Evolutionary conservation across 2,888 invertebrate species (phyloP), one percentile per base, ranked within the genome.

Genomic region (Anoplius nigerrimus): DNA sequence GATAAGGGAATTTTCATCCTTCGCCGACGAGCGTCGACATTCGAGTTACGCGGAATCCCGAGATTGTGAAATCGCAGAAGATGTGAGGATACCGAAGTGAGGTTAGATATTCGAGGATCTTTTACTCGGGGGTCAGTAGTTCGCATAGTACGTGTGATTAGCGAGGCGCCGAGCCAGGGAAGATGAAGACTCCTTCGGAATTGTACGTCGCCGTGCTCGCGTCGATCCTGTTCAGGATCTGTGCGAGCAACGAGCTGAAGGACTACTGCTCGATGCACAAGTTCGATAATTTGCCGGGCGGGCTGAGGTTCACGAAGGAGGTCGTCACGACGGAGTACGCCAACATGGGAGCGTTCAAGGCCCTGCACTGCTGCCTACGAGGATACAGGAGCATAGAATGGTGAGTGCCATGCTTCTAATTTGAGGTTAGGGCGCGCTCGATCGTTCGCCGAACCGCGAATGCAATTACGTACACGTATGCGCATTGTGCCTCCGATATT

Each of bases 341-440:
- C 13, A 91, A 93, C 78, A 91, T 92, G 67, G 92, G 92, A 66
- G 91, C 92, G 71, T 94, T 94, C 90, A 95, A 95, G 87, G 93
- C 93, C 72, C 91, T 95, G 54, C 94, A 94, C 86, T 95, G 95
- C 89, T 95, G 95, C 86, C 93, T 94, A 62, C 92, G 93, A 82
- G 94, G 93, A 72, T 95, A 94, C 86, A 90, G 94, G 71, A 94
- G 94, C 87, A 94, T 95, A 79, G 94, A 94, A 90, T 95, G 95
- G 95, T 95, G 82, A 92, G 93, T 91, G 4, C 11, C 34, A 34
- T 11, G 22, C 45, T 52, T 61, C 52, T 34, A 18, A n/a, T 59
- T 46, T 34, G 34, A 34, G 34, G 34, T 34, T 34, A 34, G 11
- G 34, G 11, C 34, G 43, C 43, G 21, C 58, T 54, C 45, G 21